Base-by-base conservation (phyloP, 1,140 invertebrate genomes). In the Euschistus heros region DNA sequence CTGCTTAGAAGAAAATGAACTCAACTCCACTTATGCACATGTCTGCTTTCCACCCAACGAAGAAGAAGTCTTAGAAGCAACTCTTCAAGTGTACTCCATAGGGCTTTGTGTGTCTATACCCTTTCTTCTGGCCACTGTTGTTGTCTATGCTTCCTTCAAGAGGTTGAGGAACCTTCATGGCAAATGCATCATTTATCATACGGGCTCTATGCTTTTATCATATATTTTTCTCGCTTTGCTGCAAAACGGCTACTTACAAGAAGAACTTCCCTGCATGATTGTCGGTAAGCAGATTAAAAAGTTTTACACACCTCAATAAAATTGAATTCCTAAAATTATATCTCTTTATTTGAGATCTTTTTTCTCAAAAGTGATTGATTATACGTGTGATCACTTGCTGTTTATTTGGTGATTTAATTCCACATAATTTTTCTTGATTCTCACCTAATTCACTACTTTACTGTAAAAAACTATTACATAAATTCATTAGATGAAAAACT, bases 81-180 rank as follows among this genome's bases (percentile, higher is more conserved):
- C 33, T 42, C 22, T 44, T 0, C 66, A 63, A 0, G n/a, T 71
- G 6, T 74, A 75, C 61, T 72, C 70, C 0, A 52, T 76, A 17
- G 85, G 84, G 24, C 80, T 88, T 71, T 73, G 86, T 0, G 75
- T 88, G 7, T 89, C 87, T 1, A 80, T 87, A 17, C 84, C 85
- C 0, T 89, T 88, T 69, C 78, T 89, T 24, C 65, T 86, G 37
- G 77, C 80, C 0, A 89, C 88, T 1, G 84, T 89, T 55, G 64
- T 86, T 33, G 85, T 88, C 0, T 89, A 90, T 70, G 80, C 83
- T 0, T 74, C 86, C 26, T 80, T 88, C 30, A 82, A 83, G 0
- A 86, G 89, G 62, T 71, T 88, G 22, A 72, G 82, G 13, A 90
- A 88, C 73, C 76, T 89, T 14, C 86, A 89, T 66, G 86, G 87